These are phyloP conservation scores for Frankliniella intonsa DNA, from an alignment of 2,888 invertebrate species.

Conservation along the genomic window DNA sequence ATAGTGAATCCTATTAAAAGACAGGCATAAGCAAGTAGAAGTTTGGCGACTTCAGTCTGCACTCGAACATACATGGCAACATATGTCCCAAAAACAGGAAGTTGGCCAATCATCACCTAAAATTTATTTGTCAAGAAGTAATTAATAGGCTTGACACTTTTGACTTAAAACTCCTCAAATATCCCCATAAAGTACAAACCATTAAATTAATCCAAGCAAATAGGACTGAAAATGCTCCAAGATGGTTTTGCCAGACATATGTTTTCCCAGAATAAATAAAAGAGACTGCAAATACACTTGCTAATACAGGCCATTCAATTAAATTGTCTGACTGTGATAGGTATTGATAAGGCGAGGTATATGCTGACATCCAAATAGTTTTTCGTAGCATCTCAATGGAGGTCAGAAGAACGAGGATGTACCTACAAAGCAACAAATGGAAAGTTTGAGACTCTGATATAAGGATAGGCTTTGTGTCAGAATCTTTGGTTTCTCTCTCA, in stretches of 20 bases:
- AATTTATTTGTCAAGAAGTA: neutral
- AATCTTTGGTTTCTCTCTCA: neutral
- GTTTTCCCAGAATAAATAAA: conserved; percentile 72
- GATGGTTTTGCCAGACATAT: conserved; percentile 80
- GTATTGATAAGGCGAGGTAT: conserved; percentile 75
- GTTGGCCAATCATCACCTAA: conserved; percentile 72
- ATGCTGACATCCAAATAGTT: conserved; percentile 74
- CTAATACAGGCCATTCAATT: conserved; percentile 81
- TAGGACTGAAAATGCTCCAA: conserved; percentile 79
- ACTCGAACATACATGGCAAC: conserved; percentile 88
- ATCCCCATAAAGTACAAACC: conserved; percentile 43
- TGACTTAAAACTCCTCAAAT: conserved; percentile 14
- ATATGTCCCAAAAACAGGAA: conserved; percentile 83
- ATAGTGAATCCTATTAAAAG: conserved; percentile 80
- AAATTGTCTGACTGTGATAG: conserved; percentile 78
- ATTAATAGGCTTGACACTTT: neutral
- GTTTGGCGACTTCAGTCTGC: conserved; percentile 78
- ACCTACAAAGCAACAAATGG: conserved; percentile 49
- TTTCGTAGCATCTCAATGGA: conserved; percentile 75
- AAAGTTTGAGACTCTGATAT: too few species aligned
- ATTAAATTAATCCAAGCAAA: conserved; percentile 87
- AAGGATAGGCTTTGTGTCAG: too few species aligned
- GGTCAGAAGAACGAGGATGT: conserved; percentile 71
- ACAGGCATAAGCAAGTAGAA: conserved; percentile 80
- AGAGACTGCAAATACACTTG: conserved; percentile 77